Conservation (phyloP, 2,888 invertebrate species). For the Germaria angustata region DNA sequence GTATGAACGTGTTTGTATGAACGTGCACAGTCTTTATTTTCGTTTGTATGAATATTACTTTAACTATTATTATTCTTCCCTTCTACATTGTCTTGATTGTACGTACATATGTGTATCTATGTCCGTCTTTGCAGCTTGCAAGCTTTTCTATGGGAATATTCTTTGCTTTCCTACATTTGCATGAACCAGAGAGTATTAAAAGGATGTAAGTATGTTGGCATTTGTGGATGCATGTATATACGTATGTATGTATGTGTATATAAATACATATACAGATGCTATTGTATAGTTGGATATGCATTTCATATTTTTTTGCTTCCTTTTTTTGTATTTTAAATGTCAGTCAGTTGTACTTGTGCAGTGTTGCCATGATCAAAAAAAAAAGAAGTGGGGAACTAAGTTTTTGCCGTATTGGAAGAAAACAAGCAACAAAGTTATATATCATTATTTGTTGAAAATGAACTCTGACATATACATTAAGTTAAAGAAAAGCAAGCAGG, state of each 20-base stretch:
- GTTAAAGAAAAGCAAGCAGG: no score
- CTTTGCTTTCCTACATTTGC: background rate
- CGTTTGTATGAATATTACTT: background rate
- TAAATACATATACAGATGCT: background rate
- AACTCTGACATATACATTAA: no score
- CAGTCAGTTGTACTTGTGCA: slow-evolving; percentile 29
- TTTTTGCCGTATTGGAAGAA: no score
- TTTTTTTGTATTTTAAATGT: slow-evolving; percentile 42
- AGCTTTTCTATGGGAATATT: background rate
- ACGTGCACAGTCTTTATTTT: no score
- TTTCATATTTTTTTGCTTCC: slow-evolving; percentile 18
- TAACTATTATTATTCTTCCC: background rate
- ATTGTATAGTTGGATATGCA: background rate
- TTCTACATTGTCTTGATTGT: background rate
- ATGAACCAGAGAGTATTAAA: background rate
- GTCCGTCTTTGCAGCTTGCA: background rate
- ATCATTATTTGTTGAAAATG: no score
- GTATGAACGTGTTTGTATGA: no score
- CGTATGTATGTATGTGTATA: background rate
- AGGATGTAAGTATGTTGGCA: no score
- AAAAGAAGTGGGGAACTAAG: no score
- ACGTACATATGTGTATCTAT: no score
- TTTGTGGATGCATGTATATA: background rate
- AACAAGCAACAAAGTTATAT: no score
- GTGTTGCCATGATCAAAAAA: no score